These are phyloP conservation scores for Drosophila setifemur DNA, from an alignment of 1,140 invertebrate species.

Conservation along the genomic window DNA sequence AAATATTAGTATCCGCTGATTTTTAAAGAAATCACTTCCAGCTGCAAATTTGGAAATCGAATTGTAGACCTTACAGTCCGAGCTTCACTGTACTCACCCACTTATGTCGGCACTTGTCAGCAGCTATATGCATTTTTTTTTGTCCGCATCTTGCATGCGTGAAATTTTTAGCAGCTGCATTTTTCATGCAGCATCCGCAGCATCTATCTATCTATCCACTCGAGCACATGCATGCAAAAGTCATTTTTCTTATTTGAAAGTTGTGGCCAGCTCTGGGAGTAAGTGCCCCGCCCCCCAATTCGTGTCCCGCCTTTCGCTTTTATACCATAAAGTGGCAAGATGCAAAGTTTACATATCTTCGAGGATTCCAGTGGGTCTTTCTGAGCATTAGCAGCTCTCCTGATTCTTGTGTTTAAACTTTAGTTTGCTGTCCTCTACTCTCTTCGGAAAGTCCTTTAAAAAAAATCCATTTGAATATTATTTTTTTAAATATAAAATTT, in stretches of 20 bases:
- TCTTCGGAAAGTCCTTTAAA: background rate
- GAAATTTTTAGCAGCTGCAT: slow-evolving; percentile 32
- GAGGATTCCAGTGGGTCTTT: slow-evolving; percentile 2
- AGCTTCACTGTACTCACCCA: background rate
- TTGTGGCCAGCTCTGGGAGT: slow-evolving; percentile 32
- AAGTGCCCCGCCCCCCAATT: background rate
- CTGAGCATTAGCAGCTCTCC: no score
- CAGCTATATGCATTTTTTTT: background rate
- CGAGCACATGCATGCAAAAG: slow-evolving; percentile 37
- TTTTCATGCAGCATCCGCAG: slow-evolving; percentile 30
- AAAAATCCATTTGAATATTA: no score
- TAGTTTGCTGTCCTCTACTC: no score
- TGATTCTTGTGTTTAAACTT: no score
- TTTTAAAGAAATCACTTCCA: no score
- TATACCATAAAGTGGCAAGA: slow-evolving; percentile 3
- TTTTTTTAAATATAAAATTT: no score
- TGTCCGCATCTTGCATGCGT: slow-evolving; percentile 33
- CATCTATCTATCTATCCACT: slow-evolving; percentile 9
- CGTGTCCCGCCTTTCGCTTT: background rate
- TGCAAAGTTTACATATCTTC: background rate
- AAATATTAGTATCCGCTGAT: no score
- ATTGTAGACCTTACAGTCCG: no score
- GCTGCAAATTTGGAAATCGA: no score
- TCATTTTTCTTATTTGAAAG: slow-evolving; percentile 56
- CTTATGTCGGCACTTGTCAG: slow-evolving; percentile 28